phyloP scores from a whole-genome alignment of 2,888 invertebrate genomes.

The Drosophila barbarae region DNA sequence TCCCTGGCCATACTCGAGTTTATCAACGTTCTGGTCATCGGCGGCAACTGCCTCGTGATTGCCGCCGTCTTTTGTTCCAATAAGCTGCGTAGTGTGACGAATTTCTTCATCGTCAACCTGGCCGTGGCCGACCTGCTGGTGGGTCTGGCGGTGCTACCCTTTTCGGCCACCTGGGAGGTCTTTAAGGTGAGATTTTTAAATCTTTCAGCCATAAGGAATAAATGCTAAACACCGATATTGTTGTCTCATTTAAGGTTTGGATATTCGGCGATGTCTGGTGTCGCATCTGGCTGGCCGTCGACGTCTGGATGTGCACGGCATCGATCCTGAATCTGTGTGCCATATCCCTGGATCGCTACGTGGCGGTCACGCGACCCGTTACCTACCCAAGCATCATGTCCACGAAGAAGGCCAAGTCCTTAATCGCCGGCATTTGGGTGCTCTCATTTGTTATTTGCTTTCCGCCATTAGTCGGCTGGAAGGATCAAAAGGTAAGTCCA shows the following conservation, averaged over 20 bases:
- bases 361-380: slow-evolving; percentile 97
- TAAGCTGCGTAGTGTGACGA: slow-evolving; percentile 96
- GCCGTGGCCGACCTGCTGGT: slow-evolving; percentile 97
- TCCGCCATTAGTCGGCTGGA: slow-evolving; percentile 97
- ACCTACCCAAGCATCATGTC: slow-evolving; percentile 96
- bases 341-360: slow-evolving; percentile 96
- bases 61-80: slow-evolving; percentile 94
- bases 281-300: slow-evolving; percentile 96
- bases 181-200: slow-evolving; percentile 84
- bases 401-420: slow-evolving; percentile 89
- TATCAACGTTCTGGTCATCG: slow-evolving; percentile 93
- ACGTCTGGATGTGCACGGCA: slow-evolving; percentile 99
- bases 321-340: slow-evolving; percentile 97
- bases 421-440: slow-evolving; percentile 96
- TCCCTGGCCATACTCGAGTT: slow-evolving; percentile 89
- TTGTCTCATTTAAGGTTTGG: slow-evolving; percentile 86
- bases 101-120: slow-evolving; percentile 97
- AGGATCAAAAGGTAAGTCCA: slow-evolving; percentile 84
- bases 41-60: slow-evolving; percentile 94
- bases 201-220: background rate
- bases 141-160: slow-evolving; percentile 96
- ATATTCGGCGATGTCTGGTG: slow-evolving; percentile 98
- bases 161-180: slow-evolving; percentile 96
- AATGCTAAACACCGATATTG: too few relatives aligned
- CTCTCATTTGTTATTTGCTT: slow-evolving; percentile 97